phyloP scores from a whole-genome alignment of 2,888 invertebrate species.

The Drosophila quinaria region DNA sequence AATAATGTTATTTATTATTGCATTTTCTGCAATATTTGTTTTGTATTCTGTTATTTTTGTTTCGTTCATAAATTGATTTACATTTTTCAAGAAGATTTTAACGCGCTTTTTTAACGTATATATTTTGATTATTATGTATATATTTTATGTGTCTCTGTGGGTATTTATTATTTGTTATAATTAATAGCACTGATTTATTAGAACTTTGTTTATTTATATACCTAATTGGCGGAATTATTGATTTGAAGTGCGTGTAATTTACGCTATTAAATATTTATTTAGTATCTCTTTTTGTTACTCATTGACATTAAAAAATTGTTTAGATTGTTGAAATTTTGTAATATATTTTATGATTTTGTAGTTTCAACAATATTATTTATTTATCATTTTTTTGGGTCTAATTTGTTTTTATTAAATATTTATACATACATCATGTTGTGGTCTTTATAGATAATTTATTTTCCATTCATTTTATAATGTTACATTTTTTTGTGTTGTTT shows the following conservation, averaged over 20 bases:
- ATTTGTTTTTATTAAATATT: background rate
- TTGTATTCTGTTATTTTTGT: background rate
- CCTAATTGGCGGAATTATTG: constrained; percentile 8
- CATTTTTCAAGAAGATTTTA: constrained; percentile 4
- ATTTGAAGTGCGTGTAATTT: constrained; percentile 15
- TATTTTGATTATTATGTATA: background rate
- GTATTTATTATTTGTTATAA: constrained; percentile 2
- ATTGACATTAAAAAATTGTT: background rate
- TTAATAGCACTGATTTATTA: constrained; percentile 14
- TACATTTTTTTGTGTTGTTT: background rate
- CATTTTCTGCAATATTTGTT: constrained; percentile 12
- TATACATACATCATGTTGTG: background rate
- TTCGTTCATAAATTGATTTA: constrained; percentile 7
- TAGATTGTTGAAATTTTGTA: background rate
- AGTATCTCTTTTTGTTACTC: background rate
- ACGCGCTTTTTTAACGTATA: constrained; percentile 13
- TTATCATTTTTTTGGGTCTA: background rate
- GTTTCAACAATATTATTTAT: background rate
- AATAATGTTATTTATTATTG: constrained; percentile 58
- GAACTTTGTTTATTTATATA: background rate
- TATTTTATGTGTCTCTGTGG: background rate
- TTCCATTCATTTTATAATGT: background rate
- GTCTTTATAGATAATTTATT: background rate
- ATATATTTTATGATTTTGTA: background rate
- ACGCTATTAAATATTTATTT: constrained; percentile 31